phyloP scores from a whole-genome alignment of 2,113 vertebrate genomes.

The Tachysurus fulvidraco region DNA sequence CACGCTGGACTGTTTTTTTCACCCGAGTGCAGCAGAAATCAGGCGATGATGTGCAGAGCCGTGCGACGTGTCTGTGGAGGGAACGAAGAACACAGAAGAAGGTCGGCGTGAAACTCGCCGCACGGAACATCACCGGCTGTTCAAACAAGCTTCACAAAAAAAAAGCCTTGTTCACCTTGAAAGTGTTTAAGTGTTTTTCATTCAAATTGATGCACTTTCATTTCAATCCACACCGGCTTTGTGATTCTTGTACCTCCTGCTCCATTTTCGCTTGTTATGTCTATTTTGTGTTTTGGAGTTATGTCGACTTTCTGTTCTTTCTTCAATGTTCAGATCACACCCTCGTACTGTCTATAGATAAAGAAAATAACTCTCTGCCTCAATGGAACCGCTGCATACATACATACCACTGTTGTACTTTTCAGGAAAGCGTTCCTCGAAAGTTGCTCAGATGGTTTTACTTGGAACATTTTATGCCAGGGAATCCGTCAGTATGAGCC shows the following conservation, averaged over 20 bases:
- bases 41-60: neutral
- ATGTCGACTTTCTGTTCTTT: neutral
- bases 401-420: neutral
- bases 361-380: neutral
- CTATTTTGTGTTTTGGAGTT: neutral
- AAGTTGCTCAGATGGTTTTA: neutral
- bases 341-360: neutral
- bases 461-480: neutral
- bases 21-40: neutral
- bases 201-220: neutral
- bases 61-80: neutral
- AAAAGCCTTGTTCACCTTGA: neutral
- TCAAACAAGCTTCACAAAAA: neutral
- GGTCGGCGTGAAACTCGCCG: neutral
- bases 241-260: neutral
- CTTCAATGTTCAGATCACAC: neutral
- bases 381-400: neutral
- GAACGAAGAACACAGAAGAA: neutral
- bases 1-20: neutral
- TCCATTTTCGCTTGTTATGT: neutral
- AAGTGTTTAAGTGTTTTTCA: neutral
- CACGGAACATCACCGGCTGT: neutral
- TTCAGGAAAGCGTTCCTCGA: neutral
- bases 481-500: neutral
- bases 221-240: neutral